Evolutionary conservation across 2,113 vertebrate genomes (phyloP).

Genomic region (Arizona elegans): DNA sequence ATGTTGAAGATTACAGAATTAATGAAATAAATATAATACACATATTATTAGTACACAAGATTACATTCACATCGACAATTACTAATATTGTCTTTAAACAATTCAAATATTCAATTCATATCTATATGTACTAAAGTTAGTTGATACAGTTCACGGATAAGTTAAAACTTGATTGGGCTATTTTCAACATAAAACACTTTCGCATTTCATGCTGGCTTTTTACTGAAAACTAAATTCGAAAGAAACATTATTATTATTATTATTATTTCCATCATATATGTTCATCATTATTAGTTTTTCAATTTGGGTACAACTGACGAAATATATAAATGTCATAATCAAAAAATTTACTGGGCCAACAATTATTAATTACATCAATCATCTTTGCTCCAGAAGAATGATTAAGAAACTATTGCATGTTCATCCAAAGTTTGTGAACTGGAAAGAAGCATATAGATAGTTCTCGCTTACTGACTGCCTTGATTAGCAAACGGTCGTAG

Average conservation of each 20-base stretch:
- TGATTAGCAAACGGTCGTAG: background rate
- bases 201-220: conserved; percentile 17
- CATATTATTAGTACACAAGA: background rate
- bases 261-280: background rate
- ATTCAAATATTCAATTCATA: background rate
- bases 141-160: background rate
- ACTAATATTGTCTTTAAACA: background rate
- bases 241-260: background rate
- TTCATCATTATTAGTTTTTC: background rate
- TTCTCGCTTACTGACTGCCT: background rate
- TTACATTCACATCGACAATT: background rate
- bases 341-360: conserved; percentile 67
- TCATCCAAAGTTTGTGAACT: conserved; percentile 47
- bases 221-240: conserved; percentile 3
- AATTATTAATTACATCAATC: conserved; percentile 53
- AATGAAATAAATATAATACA: background rate
- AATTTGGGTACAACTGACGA: conserved; percentile 43
- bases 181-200: conserved; percentile 21
- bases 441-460: background rate
- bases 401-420: conserved; percentile 68
- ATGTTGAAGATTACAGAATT: background rate
- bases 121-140: background rate
- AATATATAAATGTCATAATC: conserved; percentile 69
- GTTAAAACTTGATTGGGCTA: background rate
- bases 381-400: conserved; percentile 68